Base-by-base conservation (phyloP, 1,140 invertebrate genomes). In the Plectrocnemia conspersa region DNA sequence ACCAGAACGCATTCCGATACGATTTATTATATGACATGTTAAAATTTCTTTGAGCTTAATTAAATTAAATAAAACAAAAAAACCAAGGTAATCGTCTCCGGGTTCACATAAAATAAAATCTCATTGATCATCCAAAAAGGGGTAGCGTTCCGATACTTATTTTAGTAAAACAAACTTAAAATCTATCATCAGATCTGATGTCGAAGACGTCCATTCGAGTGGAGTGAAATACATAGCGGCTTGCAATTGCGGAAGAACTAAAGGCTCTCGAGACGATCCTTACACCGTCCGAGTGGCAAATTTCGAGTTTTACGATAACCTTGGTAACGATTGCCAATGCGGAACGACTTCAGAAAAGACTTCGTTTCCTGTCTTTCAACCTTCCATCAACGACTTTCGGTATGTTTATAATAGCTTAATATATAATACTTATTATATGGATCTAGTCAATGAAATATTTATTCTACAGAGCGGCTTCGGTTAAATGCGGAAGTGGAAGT, bases 241-340 rank as follows among this genome's bases (percentile, higher is more conserved):
- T 10, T 97, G 94, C 68, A 93, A 96, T 73, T 97, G 94, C 76
- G 94, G 94, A 0, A 77, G 85, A 38, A 86, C 80, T 55, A 89
- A 93, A 71, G 83, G 82, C 3, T 71, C 83, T 1, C 80, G 92
- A 16, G 91, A 95, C 52, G 93, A 97, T 76, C 93, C 93, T 0
- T 97, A 94, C 66, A 83, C 80, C 18, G 77, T 91, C 18, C 80
- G 84, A 61, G 81, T 84, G 59, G 92, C 93, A 7, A 97, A 97
- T 72, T 85, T 81, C 73, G 83, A 86, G 41, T 96, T 92, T 72
- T 97, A 94, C 71, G 72, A 82, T 60, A 73, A 80, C 27, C 71
- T 94, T 24, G 79, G 79, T 0, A 82, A 85, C 47, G 85, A 88
- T 54, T 92, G 88, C 67, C 87, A 84, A 59, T 86, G 85, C 55